Base-by-base conservation (phyloP, 2,888 invertebrate species). In the Drosophila borealis region DNA sequence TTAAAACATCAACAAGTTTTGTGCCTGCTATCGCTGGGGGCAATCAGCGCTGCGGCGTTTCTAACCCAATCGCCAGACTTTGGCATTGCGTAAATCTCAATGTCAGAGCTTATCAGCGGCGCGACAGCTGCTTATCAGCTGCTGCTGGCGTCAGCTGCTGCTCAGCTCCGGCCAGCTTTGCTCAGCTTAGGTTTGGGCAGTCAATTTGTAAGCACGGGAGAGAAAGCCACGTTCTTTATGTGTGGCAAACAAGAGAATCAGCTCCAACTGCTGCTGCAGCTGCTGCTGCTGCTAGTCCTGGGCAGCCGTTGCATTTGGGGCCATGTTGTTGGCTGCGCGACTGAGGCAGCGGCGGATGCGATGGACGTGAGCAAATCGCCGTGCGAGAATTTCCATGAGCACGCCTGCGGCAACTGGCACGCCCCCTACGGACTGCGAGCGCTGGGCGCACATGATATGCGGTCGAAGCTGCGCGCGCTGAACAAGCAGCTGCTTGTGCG, bases 391-490 rank as follows among this genome's bases (percentile, higher is more conserved):
- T 97, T 97, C 90, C 96, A 96, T 90, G 95, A 96, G 82, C 96
- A 95, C 83, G 96, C 97, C 1, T 97, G 96, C 90, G 97, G 97
- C 1, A 96, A 96, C 83, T 98, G 97, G 97, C 79, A 83, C 34
- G 78, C 75, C 1, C 61, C 74, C 4, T 77, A 78, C 14, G 42
- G 49, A 2, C 42, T 85, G 44, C 75, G 87, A 0, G 56, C 74
- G 4, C 45, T 89, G 4, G 80, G 82, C 0, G 90, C 89, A 2
- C 79, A 81, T 17, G 90, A 91, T 36, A 86, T 65, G 54, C 77
- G 84, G 11, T 74, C 82, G 14, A 42, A 77, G 36, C 53, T 90
- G 62, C 78, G 83, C 25, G 90, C 90, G 1, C 33, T 70, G 1
- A 88, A 89, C 34, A 89, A 89, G 49, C 72, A 81, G 21, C 62